Evolutionary conservation across 2,113 vertebrate species (phyloP).

Genomic region (Edolisoma coerulescens): DNA sequence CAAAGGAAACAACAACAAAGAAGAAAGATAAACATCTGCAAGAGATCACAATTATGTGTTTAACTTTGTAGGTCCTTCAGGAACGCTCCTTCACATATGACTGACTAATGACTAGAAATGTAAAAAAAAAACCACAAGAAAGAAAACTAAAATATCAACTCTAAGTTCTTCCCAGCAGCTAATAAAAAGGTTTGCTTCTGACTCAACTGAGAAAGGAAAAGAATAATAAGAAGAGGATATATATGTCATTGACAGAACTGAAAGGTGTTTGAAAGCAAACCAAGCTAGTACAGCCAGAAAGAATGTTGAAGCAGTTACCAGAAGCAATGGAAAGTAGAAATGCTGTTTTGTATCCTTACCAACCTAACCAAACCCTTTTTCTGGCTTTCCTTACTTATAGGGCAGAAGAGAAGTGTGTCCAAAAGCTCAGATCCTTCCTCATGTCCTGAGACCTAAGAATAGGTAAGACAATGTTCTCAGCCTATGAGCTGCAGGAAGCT

Average conservation of each 20-base stretch:
- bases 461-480: not conserved
- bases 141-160: not conserved
- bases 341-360: not conserved
- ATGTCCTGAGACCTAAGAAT: not conserved
- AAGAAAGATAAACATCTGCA: not conserved
- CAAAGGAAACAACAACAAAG: not conserved
- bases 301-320: not conserved
- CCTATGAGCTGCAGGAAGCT: not conserved
- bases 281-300: not conserved
- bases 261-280: not conserved
- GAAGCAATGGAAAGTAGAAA: not conserved
- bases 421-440: not conserved
- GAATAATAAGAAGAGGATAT: not conserved
- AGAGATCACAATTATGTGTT: not conserved
- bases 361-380: not conserved
- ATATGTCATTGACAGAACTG: not conserved
- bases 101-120: not conserved
- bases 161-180: not conserved
- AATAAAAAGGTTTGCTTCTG: not conserved
- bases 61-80: not conserved
- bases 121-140: not conserved
- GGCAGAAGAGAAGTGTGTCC: not conserved
- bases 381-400: not conserved
- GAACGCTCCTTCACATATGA: not conserved
- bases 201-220: not conserved